Percentiles rank a stretch among this genome's conserved stretches.
Evolutionary conservation across 2,888 invertebrate species (phyloP).

Genomic region (Micropterix aruncella): DNA sequence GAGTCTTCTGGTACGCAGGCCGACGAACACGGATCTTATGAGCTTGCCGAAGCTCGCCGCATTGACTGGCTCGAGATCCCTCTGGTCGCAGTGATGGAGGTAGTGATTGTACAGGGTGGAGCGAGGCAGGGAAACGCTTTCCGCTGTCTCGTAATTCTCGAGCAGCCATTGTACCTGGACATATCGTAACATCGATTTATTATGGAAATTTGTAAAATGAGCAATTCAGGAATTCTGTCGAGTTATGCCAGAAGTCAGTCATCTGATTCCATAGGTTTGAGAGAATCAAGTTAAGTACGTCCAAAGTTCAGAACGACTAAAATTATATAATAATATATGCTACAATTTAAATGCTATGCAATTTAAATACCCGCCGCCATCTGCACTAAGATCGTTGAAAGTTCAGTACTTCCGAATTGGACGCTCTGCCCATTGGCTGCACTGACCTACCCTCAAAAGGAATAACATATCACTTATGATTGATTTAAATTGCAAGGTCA

Average conservation of each 20-base stretch:
- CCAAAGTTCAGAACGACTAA: too few relatives aligned
- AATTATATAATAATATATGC: too few relatives aligned
- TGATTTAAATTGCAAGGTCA: too few relatives aligned
- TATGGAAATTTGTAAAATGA: conserved; percentile 1
- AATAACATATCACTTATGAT: too few relatives aligned
- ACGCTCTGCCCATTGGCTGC: too few relatives aligned
- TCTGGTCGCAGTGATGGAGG: conserved; percentile 82
- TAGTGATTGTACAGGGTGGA: conserved; percentile 97
- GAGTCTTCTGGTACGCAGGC: conserved; percentile 82
- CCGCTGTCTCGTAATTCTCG: conserved; percentile 97
- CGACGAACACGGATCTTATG: conserved; percentile 95
- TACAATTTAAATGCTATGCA: too few relatives aligned
- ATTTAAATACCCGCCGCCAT: too few relatives aligned
- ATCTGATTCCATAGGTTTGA: too few relatives aligned
- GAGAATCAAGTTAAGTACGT: too few relatives aligned
- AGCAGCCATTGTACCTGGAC: conserved; percentile 90
- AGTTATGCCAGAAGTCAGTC: not conserved
- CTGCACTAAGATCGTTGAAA: too few relatives aligned
- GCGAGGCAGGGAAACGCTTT: conserved; percentile 79
- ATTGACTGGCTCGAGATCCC: conserved; percentile 96
- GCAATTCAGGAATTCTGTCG: not conserved
- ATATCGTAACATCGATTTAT: conserved; percentile 5
- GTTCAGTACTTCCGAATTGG: too few relatives aligned
- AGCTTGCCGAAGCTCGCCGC: conserved; percentile 99
- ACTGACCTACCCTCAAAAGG: too few relatives aligned